Evolutionary conservation across 2,797 vertebrate species (phyloP), one percentile per base, ranked within the genome.

Genomic region (Esox lucius): DNA sequence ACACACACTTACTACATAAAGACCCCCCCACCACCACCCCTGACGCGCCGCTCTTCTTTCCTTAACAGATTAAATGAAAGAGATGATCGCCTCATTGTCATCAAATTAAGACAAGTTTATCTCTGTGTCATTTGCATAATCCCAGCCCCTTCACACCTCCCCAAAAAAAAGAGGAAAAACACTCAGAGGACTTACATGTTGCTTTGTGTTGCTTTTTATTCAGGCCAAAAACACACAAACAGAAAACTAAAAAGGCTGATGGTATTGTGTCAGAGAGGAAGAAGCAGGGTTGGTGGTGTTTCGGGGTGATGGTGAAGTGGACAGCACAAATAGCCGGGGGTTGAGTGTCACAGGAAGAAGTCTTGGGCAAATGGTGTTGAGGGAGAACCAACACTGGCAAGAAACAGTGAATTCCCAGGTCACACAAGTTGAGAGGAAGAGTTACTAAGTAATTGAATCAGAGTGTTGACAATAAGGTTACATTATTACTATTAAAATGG

Each of bases 21-120:
- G 8, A 12, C 22, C n/a, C n/a, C n/a, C n/a, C 56, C n/a, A 12
- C 42, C 42, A 46, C 42, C 42, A 13, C 42, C 33, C 17, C n/a
- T 13, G 13, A 22, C 11, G 0, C 22, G 5, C 33, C 33, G 19
- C 17, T 69, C 67, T 74, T 12, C 75, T 83, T 72, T 69, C 26
- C 51, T 84, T 81, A 85, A 73, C 81, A 78, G 86, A 81, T 90
- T 83, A 86, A 76, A 68, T 1, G 73, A 59, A 79, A 81, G 62
- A 83, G 74, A 83, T 77, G 77, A 82, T 83, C 79, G 71, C 76
- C 81, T 84, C 39, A 66, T 85, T 87, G 80, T 79, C 66, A 79
- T 78, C 81, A 81, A 82, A 87, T 80, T 80, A 82, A 85, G 72
- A 77, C 71, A 62, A 48, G 65, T 85, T 84, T 66, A 77, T 83